Conservation (phyloP, 2,113 vertebrate genomes). For the Piaya cayana region DNA sequence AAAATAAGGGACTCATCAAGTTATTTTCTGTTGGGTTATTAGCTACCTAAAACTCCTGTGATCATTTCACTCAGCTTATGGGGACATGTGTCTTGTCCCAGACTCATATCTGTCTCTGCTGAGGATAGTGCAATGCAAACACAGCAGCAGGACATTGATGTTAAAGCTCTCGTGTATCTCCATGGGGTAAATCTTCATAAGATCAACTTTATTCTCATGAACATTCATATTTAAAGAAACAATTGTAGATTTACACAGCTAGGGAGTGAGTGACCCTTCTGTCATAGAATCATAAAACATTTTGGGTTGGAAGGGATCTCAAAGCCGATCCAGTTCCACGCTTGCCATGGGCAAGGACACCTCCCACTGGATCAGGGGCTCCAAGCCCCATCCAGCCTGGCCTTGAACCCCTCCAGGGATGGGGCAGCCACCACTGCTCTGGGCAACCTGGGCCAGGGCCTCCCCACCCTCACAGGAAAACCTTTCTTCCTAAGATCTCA, state of each 20-base stretch:
- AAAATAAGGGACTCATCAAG: accelerated
- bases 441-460: too few relatives aligned
- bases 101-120: neutral
- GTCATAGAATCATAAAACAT: neutral
- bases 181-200: neutral
- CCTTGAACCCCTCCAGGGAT: too few relatives aligned
- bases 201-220: neutral
- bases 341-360: too few relatives aligned
- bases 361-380: too few relatives aligned
- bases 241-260: neutral
- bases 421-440: too few relatives aligned
- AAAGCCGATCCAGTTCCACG: too few relatives aligned
- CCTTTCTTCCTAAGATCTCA: too few relatives aligned
- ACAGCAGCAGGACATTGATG: accelerated
- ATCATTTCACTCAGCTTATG: neutral
- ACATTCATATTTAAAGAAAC: neutral
- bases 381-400: too few relatives aligned
- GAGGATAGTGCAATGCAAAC: neutral
- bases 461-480: too few relatives aligned
- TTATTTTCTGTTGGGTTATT: neutral
- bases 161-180: neutral
- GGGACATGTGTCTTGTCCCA: neutral
- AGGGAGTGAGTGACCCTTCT: neutral
- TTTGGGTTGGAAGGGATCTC: too few relatives aligned
- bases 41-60: neutral